These are phyloP conservation scores for Trilocha varians DNA, from an alignment of 2,888 invertebrate genomes.

Conservation along the genomic window DNA sequence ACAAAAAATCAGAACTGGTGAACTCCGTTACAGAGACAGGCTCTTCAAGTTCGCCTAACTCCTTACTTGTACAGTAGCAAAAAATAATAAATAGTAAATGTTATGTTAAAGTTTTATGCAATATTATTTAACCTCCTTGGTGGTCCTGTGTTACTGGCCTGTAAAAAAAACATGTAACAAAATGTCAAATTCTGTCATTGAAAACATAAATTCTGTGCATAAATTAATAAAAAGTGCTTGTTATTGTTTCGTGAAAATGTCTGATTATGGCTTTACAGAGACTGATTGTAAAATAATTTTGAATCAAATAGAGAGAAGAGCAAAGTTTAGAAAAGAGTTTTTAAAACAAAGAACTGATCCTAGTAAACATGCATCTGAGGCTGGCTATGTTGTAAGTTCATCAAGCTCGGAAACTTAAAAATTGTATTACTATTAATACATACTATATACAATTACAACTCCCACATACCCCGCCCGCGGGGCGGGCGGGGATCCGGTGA, in stretches of 20 bases:
- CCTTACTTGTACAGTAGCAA: conserved; percentile 5
- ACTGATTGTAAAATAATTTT: conserved; percentile 65
- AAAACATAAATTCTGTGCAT: background rate
- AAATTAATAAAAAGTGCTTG: background rate
- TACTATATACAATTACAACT: too few species aligned
- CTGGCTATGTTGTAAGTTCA: conserved; percentile 82
- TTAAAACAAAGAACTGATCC: conserved; percentile 80
- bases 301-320: conserved; percentile 74
- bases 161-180: background rate
- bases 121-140: background rate
- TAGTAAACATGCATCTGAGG: conserved; percentile 74
- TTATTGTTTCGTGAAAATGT: conserved; percentile 16
- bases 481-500: too few species aligned
- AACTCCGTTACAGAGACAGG: conserved; percentile 84
- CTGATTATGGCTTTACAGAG: conserved; percentile 60
- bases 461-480: too few species aligned
- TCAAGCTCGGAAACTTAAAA: too few species aligned
- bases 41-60: conserved; percentile 76
- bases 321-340: conserved; percentile 76
- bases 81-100: conserved; percentile 10
- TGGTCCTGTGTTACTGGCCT: background rate
- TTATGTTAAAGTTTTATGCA: conserved; percentile 9
- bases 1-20: conserved; percentile 76
- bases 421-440: too few species aligned
- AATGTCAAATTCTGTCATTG: background rate